phyloP scores from a whole-genome alignment of 1,140 invertebrate genomes.

The Heliothis virescens region DNA sequence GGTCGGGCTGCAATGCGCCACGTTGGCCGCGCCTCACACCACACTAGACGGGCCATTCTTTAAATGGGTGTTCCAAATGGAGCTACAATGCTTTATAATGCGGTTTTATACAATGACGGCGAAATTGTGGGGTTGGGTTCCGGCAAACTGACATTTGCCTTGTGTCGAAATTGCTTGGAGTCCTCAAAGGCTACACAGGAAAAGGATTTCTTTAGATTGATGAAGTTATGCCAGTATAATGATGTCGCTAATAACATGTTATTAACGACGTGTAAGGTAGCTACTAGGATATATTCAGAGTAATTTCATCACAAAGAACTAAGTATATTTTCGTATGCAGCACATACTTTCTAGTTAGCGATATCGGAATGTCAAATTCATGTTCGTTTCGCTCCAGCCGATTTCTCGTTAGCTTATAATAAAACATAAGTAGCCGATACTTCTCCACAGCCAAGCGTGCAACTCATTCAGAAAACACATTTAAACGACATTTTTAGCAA shows the following conservation, averaged over 20 bases:
- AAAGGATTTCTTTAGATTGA: too few species aligned
- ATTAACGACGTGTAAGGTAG: too few species aligned
- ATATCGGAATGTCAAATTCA: not conserved
- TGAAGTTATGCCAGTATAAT: too few species aligned
- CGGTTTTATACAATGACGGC: not conserved
- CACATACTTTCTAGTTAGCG: too few species aligned
- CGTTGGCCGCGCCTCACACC: constrained; percentile 21
- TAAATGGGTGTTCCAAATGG: not conserved
- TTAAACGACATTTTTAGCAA: not conserved
- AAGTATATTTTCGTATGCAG: too few species aligned
- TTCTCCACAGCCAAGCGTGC: not conserved
- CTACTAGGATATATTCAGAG: too few species aligned
- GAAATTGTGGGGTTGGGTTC: not conserved
- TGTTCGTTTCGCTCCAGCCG: not conserved
- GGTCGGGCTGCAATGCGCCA: constrained; percentile 43
- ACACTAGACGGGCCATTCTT: constrained; percentile 11
- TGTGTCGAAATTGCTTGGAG: too few species aligned
- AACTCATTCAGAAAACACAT: not conserved
- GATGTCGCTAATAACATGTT: too few species aligned
- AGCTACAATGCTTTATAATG: not conserved
- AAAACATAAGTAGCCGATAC: not conserved
- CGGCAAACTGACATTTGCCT: too few species aligned
- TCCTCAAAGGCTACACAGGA: too few species aligned
- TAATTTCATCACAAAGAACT: too few species aligned
- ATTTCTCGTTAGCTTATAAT: not conserved